These are phyloP conservation scores for Arothron firmamentum DNA, from an alignment of 2,113 vertebrate genomes.

Conservation along the genomic window DNA sequence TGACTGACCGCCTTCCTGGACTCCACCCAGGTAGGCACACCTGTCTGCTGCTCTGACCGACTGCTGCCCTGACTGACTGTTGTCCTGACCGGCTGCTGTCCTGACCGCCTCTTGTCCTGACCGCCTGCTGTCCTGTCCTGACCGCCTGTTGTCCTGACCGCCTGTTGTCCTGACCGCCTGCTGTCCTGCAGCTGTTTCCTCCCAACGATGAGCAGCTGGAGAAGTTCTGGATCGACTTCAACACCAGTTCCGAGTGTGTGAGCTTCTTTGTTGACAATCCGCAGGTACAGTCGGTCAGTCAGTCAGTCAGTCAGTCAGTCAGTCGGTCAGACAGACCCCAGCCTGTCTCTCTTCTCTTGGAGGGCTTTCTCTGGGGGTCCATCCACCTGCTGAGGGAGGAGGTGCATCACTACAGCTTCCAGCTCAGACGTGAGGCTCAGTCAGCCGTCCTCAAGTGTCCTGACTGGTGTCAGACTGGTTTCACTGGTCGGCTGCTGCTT, in stretches of 20 bases:
- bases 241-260: conserved; percentile 78
- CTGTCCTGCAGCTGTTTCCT: conserved; percentile 75
- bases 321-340: too few relatives aligned
- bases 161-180: too few relatives aligned
- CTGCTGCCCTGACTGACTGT: too few relatives aligned
- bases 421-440: conserved; percentile 27
- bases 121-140: too few relatives aligned
- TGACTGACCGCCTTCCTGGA: conserved; percentile 81
- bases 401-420: conserved; percentile 68
- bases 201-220: conserved; percentile 84
- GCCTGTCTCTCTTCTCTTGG: neutral
- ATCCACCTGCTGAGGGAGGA: conserved; percentile 75
- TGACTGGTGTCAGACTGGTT: neutral
- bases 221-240: conserved; percentile 94
- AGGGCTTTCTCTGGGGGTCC: conserved; percentile 84
- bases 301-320: neutral
- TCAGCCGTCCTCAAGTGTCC: neutral
- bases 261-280: conserved; percentile 83
- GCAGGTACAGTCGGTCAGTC: conserved; percentile 70
- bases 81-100: too few relatives aligned
- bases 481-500: neutral
- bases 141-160: too few relatives aligned
- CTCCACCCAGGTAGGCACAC: conserved; percentile 74
- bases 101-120: too few relatives aligned
- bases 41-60: neutral